Percentiles rank a stretch among this genome's conserved stretches.
Conservation (phyloP, 1,140 invertebrate species). For the Trichogramma pretiosum region DNA sequence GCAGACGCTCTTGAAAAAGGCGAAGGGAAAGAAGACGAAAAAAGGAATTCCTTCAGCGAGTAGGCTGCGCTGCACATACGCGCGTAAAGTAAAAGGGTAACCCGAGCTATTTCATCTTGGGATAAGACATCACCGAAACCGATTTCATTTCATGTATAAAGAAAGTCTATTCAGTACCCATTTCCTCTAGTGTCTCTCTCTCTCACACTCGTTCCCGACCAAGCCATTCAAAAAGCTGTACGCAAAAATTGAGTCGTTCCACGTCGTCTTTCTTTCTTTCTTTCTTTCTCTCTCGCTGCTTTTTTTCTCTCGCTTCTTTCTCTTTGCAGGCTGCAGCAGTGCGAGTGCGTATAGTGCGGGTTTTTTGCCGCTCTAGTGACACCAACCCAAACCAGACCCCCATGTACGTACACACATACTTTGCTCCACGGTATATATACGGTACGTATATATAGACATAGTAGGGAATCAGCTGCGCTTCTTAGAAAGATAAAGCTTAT, state of each 20-base stretch:
- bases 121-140: background rate
- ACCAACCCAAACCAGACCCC: too few species aligned
- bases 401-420: too few species aligned
- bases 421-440: too few species aligned
- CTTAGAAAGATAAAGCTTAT: too few species aligned
- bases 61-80: background rate
- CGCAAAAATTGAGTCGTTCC: conserved; percentile 16
- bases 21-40: background rate
- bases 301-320: background rate
- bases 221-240: conserved; percentile 14
- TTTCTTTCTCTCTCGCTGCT: background rate
- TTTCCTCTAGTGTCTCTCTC: background rate
- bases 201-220: conserved; percentile 4
- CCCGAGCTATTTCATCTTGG: conserved; percentile 10
- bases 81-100: conserved; percentile 4
- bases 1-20: too few species aligned
- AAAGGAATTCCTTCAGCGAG: background rate
- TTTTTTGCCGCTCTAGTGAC: too few species aligned
- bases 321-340: background rate
- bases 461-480: too few species aligned
- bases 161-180: background rate
- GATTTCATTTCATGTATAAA: conserved; percentile 7
- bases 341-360: too few species aligned
- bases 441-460: too few species aligned
- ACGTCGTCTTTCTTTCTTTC: background rate